A percentile compares a stretch with the other conserved stretches of the same genome.
Evolutionary conservation across 53 echinoderm and acorn worm species (phyloP).

Genomic region (Stichopus horrens): DNA sequence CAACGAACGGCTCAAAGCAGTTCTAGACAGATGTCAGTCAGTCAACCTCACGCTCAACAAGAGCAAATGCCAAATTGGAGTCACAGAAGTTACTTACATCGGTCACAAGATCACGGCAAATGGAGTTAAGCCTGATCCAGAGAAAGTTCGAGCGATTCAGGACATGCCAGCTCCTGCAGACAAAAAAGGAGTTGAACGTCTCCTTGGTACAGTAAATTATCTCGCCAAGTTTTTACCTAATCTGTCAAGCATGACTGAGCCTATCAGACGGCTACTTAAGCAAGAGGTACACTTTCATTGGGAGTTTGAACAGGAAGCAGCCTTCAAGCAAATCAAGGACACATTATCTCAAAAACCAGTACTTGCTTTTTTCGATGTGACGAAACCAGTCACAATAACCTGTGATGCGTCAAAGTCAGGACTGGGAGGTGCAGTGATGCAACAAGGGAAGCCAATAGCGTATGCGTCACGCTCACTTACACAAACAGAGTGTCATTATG

Average conservation of each 20-base stretch:
- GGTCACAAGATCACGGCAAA: conserved; percentile 53
- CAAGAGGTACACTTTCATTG: conserved; percentile 40
- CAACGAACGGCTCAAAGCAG: conserved; percentile 45
- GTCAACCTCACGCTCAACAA: conserved; percentile 53
- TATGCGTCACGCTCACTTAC: conserved; percentile 43
- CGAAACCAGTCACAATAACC: conserved; percentile 44
- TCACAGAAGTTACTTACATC: conserved; percentile 39
- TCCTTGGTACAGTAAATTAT: conserved; percentile 56
- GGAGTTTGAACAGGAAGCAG: conserved; percentile 51
- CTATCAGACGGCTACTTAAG: conserved; percentile 44
- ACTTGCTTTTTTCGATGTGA: conserved; percentile 57
- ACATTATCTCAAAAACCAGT: conserved; percentile 55
- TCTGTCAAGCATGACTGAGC: conserved; percentile 53
- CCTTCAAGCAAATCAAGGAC: conserved; percentile 49
- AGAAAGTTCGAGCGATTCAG: conserved; percentile 46
- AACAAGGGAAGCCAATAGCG: conserved; percentile 49
- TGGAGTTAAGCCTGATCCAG: conserved; percentile 55
- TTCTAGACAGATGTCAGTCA: conserved; percentile 40
- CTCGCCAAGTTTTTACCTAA: conserved; percentile 66
- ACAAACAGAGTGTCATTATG: conserved; percentile 37
- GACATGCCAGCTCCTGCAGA: conserved; percentile 54
- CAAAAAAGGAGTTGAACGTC: conserved; percentile 54
- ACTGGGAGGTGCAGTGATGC: conserved; percentile 53
- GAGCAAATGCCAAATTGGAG: conserved; percentile 26
- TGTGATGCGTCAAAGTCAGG: conserved; percentile 66